Evolutionary conservation across 2,113 vertebrate species (phyloP), one percentile per base, ranked within the genome.

Genomic region (Callopanchax toddi): DNA sequence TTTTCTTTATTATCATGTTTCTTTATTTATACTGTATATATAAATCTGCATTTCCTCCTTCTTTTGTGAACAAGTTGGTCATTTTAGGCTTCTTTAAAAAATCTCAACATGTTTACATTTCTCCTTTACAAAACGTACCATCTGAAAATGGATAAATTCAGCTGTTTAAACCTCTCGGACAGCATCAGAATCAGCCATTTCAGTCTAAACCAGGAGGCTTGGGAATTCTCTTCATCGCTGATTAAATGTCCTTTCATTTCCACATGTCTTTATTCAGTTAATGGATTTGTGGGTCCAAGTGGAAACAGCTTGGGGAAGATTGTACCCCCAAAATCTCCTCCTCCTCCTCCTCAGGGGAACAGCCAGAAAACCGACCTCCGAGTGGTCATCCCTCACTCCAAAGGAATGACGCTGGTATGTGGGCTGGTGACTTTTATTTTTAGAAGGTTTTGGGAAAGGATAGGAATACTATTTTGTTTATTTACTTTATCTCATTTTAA

Each of bases 391-490:
- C 96, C 97, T 1, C 94, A 94, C 42, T 93, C 93, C 63, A 96
- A 98, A 97, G 90, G 93, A 92, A 91, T 94, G 93, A 95, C 95
- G 93, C 62, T 95, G 92, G 96, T 98, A 86, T 82, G 91, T 89
- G 40, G 42, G 5, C 53, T 51, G 37, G 16, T 62, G 42, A 7
- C 39, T 44, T 6, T 17, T 42, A 32, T 9, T 12, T 25, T 8
- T 40, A 11, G 18, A 39, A 54, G 3, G 21, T 58, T 3, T 0
- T 60, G 7, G 22, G 16, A 48, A 40, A 23, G 11, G 4, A 42
- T 21, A 15, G 23, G 11, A 17, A 49, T 29, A 6, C 46, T 37
- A 25, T 53, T 4, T 39, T 23, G 8, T 1, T 20, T 45, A 13
- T 16, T 15, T 39, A 43, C 10, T 23, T 26, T 15, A 3, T 37